Percentiles rank a stretch among this genome's conserved stretches.
These are phyloP conservation scores for Discoglossus pictus DNA, from an alignment of 2,797 vertebrate species.

Conservation along the genomic window DNA sequence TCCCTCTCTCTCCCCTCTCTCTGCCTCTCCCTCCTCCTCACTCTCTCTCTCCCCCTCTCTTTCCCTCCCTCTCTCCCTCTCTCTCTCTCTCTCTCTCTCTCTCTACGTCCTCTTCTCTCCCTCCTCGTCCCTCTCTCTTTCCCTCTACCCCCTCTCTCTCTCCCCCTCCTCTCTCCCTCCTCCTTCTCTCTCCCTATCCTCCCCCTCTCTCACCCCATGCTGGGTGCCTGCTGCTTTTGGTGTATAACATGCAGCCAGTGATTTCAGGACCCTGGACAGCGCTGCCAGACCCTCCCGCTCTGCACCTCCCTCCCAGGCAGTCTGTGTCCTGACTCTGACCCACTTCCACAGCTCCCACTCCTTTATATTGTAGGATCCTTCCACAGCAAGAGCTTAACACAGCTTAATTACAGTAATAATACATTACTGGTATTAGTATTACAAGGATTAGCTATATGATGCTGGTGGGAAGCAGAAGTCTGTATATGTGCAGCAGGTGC, in stretches of 20 bases:
- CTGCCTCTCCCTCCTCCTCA: too few relatives aligned
- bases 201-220: not conserved
- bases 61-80: too few relatives aligned
- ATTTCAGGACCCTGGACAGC: constrained; percentile 48
- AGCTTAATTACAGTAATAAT: constrained; percentile 23
- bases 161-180: not conserved
- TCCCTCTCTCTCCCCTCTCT: too few relatives aligned
- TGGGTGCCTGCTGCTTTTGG: not conserved
- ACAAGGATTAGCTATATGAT: constrained; percentile 29
- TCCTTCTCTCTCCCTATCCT: not conserved
- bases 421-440: constrained; percentile 18
- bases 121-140: too few relatives aligned
- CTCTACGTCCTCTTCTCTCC: too few relatives aligned
- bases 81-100: too few relatives aligned
- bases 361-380: not conserved
- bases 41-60: too few relatives aligned
- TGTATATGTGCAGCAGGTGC: not conserved
- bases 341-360: not conserved
- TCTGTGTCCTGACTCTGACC: constrained; percentile 10
- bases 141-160: too few relatives aligned
- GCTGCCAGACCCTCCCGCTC: not conserved
- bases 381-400: constrained; percentile 1
- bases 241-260: too few relatives aligned
- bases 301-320: not conserved
- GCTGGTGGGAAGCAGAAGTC: constrained; percentile 8